Base-by-base conservation (phyloP, 2,113 vertebrate species). In the Propithecus coquereli region DNA sequence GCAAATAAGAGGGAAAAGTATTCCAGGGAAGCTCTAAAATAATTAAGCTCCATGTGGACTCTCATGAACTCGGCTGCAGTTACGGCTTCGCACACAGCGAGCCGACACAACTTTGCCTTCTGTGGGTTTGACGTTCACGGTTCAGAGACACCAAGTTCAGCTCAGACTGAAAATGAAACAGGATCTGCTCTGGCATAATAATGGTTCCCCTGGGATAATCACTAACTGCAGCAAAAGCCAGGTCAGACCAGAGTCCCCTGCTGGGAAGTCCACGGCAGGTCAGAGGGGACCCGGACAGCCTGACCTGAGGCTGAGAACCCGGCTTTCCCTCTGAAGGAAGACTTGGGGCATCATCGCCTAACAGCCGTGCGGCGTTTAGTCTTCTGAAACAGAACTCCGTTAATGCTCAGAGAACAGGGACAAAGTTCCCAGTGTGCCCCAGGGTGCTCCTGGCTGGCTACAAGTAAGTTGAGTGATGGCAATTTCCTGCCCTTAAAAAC, bases 351-450 rank as follows among this genome's bases (percentile, higher is more conserved):
- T 30, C 8, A 5, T 34, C 52, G 3, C 34, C 34, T 93, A 14
- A 43, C 37, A 87, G 79, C 47, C 37, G 1, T 4, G 50, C 47
- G 57, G 66, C 3, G 5, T 3, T 45, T 1, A 37, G 43, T 27
- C 4, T 81, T 23, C 43, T 4, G 30, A 52, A 52, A 32, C 23
- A 32, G 22, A 45, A 16, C n/a, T 10, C 63, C 22, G n/a, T 84
- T 37, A 71, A 8, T 23, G 45, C 3, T 34, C n/a, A 40, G 30
- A 5, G 2, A 16, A 17, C 50, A 7, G 3, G 63, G 52, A 13
- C 0, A 22, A 40, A 14, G 12, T 14, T 43, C 12, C 8, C n/a
- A 0, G 8, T 8, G 6, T 27, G 11, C 30, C 22, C 10, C 54
- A 32, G 5, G 34, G 27, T 43, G 23, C 32, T 27, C 3, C 1